Conservation (phyloP, 2,888 invertebrate species). For the Limnephilus marmoratus region DNA sequence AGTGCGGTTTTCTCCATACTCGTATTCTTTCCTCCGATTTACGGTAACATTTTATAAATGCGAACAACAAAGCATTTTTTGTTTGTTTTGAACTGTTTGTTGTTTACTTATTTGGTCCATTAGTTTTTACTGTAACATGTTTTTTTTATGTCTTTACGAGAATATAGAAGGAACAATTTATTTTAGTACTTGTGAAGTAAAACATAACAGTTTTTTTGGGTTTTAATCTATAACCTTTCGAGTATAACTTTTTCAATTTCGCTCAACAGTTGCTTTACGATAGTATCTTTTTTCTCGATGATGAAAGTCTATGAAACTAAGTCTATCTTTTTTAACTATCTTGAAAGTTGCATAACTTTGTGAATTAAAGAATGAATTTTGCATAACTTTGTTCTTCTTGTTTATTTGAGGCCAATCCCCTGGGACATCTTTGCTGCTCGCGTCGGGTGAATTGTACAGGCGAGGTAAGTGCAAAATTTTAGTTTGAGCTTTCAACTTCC, state of each 20-base stretch:
- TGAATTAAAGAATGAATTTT: too few species aligned
- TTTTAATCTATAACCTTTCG: not conserved
- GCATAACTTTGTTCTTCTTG: too few species aligned
- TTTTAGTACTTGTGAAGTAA: not conserved
- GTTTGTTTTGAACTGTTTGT: not conserved
- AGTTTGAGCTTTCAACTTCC: too few species aligned
- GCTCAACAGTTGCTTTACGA: not conserved
- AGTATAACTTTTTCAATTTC: not conserved
- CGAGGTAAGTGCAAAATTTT: too few species aligned
- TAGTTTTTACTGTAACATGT: not conserved
- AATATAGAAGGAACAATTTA: not conserved
- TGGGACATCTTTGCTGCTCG: too few species aligned
- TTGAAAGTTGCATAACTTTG: too few species aligned
- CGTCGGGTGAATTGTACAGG: too few species aligned
- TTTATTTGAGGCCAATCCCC: too few species aligned
- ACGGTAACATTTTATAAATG: not conserved
- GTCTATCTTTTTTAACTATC: too few species aligned
- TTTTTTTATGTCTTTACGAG: not conserved
- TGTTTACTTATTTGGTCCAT: not conserved
- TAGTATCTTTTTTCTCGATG: too few species aligned
- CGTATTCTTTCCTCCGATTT: not conserved
- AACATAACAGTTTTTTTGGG: not conserved
- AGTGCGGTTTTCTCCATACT: not conserved
- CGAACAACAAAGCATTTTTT: not conserved
- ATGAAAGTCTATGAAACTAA: too few species aligned